phyloP scores from a whole-genome alignment of 2,888 invertebrate genomes.

The Sinelater perroti region DNA sequence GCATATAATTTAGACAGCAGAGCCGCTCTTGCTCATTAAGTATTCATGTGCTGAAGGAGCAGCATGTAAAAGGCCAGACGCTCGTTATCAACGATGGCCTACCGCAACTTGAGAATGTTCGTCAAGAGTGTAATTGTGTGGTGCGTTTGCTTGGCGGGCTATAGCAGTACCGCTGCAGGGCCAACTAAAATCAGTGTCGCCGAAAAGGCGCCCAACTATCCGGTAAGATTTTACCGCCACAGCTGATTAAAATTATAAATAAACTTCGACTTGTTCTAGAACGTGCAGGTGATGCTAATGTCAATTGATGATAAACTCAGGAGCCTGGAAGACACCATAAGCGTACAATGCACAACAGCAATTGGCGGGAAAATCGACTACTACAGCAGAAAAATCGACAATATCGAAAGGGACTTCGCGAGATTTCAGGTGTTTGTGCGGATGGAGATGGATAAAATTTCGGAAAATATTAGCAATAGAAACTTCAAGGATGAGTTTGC shows the following conservation, averaged over 20 bases:
- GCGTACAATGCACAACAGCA: slow-evolving; percentile 54
- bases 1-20: slow-evolving; percentile 5
- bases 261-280: slow-evolving; percentile 54
- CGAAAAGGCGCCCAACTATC: slow-evolving; percentile 10
- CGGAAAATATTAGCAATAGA: slow-evolving; percentile 57
- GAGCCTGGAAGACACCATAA: slow-evolving; percentile 56
- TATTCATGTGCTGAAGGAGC: slow-evolving; percentile 22
- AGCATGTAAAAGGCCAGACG: slow-evolving; percentile 17
- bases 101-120: slow-evolving; percentile 30
- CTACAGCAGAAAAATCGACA: slow-evolving; percentile 59
- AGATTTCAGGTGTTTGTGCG: slow-evolving; percentile 54
- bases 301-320: slow-evolving; percentile 59
- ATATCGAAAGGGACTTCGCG: slow-evolving; percentile 51
- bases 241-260: too few species aligned
- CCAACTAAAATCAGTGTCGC: slow-evolving; percentile 15
- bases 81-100: slow-evolving; percentile 24
- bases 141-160: too few species aligned
- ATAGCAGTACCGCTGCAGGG: slow-evolving; percentile 8
- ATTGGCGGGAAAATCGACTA: slow-evolving; percentile 59
- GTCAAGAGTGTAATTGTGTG: background rate
- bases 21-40: slow-evolving; percentile 25
- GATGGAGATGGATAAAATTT: slow-evolving; percentile 56
- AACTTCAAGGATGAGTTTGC: slow-evolving; percentile 59
- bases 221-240: slow-evolving; percentile 4
- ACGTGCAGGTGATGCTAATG: slow-evolving; percentile 52